These are phyloP conservation scores for Drosophila colorata DNA, from an alignment of 2,888 invertebrate genomes.

Conservation along the genomic window DNA sequence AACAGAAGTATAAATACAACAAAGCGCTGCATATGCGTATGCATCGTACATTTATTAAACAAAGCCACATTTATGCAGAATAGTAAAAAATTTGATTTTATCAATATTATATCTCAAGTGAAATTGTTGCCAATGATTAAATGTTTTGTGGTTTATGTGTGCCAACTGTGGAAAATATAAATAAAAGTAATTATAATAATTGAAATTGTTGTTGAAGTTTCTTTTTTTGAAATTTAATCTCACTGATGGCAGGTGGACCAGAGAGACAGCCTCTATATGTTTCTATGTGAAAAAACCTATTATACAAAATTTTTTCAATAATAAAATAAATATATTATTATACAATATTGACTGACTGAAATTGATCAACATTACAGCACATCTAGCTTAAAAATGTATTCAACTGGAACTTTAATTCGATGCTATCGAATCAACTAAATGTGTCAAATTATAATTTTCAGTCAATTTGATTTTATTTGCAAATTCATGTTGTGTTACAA, in stretches of 20 bases:
- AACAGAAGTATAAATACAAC: background rate
- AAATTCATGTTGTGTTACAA: background rate
- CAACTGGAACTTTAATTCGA: no score
- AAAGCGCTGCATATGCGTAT: no score
- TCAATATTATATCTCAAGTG: constrained; percentile 33
- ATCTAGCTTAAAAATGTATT: no score
- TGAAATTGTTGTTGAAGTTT: background rate
- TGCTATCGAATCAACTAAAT: no score
- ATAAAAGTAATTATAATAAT: constrained; percentile 30
- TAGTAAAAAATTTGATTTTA: constrained; percentile 25
- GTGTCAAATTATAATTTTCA: background rate
- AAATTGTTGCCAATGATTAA: constrained; percentile 66
- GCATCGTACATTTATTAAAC: background rate
- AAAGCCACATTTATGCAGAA: background rate
- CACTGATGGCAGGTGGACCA: background rate
- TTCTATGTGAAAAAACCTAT: background rate
- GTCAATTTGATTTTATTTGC: background rate
- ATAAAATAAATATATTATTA: no score
- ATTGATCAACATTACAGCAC: no score
- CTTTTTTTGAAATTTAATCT: background rate
- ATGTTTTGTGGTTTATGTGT: constrained; percentile 71
- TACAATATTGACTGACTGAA: no score
- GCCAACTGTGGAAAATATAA: constrained; percentile 50
- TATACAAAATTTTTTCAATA: no score
- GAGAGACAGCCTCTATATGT: background rate